phyloP scores from a whole-genome alignment of 2,113 vertebrate genomes.

The Machaerirhynchus nigripectus region DNA sequence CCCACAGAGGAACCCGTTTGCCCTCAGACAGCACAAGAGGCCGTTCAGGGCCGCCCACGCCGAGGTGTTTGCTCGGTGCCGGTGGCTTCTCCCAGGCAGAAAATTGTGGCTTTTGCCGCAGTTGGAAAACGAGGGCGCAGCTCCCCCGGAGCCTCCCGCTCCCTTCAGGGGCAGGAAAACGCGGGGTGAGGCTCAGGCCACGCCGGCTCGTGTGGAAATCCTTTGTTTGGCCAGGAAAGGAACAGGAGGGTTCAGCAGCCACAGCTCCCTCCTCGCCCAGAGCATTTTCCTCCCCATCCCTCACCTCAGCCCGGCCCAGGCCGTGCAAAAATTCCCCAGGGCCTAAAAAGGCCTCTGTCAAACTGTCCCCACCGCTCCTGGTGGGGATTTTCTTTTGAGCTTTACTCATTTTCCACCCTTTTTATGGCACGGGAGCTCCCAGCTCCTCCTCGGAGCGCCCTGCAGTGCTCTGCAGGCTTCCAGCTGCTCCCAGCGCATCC shows the following conservation, averaged over 20 bases:
- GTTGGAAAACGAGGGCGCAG: no score
- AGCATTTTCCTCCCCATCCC: not conserved
- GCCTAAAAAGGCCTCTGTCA: not conserved
- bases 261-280: not conserved
- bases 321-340: not conserved
- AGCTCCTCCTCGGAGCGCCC: not conserved
- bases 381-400: not conserved
- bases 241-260: not conserved
- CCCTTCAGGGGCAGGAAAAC: not conserved
- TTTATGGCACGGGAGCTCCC: not conserved
- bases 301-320: no score
- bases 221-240: not conserved
- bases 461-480: not conserved
- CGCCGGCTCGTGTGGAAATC: not conserved
- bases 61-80: not conserved
- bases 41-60: not conserved
- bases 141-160: not conserved
- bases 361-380: not conserved
- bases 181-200: not conserved
- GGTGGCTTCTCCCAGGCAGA: not conserved
- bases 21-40: fast-evolving
- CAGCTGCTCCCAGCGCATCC: not conserved
- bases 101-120: not conserved
- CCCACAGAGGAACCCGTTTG: not conserved
- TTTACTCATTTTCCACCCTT: not conserved